Base-by-base conservation (phyloP, 2,888 invertebrate genomes). In the Cepaea hortensis region DNA sequence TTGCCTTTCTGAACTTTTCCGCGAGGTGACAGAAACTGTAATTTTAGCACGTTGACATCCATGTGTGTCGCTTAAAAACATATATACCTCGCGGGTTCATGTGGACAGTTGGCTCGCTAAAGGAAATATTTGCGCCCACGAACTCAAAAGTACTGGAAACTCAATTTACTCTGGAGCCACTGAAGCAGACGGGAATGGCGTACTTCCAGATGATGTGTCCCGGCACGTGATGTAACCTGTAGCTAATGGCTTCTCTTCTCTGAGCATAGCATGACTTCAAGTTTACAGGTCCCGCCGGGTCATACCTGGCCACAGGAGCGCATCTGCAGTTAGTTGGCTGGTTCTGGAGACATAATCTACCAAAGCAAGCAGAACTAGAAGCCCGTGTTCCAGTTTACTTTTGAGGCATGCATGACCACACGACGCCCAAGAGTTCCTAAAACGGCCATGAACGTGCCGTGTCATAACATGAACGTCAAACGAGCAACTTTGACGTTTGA, bases 241-340 rank as follows among this genome's bases (percentile, higher is more conserved):
- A 73, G 46, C 46, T 7, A 73, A 35, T 73, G 73, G 73, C 73
- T 73, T 73, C 73, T 73, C 23, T 73, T 23, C 35, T 13, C 46
- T 73, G 11, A 11, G 35, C 46, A 7, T 46, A 13, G 73, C 73
- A 73, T 73, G 73, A 23, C 73, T 73, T 73, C 13, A 35, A 35
- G 73, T 73, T 73, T 73, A 13, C 73, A 73, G 73, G 73, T 73
- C 73, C 23, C 46, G 73, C 46, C n/a, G 46, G 73, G 73, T 73
- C 73, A 73, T 23, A 55, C 6, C n/a, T 35, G 23, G 23, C 46
- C 73, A 73, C 23, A 46, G 13, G 35, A 73, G 11, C 23, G 73
- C 35, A 46, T 13, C 35, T 13, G 35, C 23, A 23, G 73, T 35
- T 72, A 15, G 23, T 7, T 73, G 6, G 46, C 35, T 73, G 13